Percentiles rank a stretch among this genome's conserved stretches.
These are phyloP conservation scores for Triplophysa rosa DNA, from an alignment of 2,113 vertebrate genomes.

Conservation along the genomic window DNA sequence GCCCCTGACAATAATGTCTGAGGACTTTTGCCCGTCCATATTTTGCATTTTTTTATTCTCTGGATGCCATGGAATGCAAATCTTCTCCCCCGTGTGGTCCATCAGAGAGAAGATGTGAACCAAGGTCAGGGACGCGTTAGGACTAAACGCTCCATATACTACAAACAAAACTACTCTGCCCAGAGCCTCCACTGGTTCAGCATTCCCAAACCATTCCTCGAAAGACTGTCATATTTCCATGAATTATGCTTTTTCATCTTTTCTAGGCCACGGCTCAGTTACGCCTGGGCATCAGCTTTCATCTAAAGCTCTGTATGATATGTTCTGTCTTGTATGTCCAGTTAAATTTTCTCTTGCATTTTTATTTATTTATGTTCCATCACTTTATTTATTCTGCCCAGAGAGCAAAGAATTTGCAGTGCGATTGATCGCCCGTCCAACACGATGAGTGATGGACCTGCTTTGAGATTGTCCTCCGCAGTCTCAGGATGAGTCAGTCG, in stretches of 20 bases:
- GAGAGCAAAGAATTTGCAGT: slow-evolving; percentile 5
- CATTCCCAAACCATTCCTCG: background rate
- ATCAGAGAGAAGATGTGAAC: slow-evolving; percentile 33
- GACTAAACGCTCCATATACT: background rate
- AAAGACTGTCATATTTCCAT: slow-evolving; percentile 9
- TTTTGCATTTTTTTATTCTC: slow-evolving; percentile 46
- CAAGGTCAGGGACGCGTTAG: slow-evolving; percentile 49
- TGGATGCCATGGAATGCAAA: slow-evolving; percentile 54
- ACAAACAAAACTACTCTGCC: slow-evolving; percentile 7
- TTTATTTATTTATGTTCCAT: background rate
- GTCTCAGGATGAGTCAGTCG: slow-evolving; percentile 46
- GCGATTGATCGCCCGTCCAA: background rate
- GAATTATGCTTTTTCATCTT: slow-evolving; percentile 28
- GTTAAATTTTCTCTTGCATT: background rate
- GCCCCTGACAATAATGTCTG: too few species aligned
- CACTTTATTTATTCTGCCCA: slow-evolving; percentile 49
- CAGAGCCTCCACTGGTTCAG: background rate
- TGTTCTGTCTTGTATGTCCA: background rate
- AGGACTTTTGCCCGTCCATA: slow-evolving; percentile 1
- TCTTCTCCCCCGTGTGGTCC: slow-evolving; percentile 25
- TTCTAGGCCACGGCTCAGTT: slow-evolving; percentile 45
- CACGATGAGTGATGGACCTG: background rate
- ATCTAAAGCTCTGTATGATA: background rate
- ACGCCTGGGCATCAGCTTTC: slow-evolving; percentile 46
- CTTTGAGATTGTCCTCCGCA: background rate